A percentile compares a stretch with the other conserved stretches of the same genome.
These are phyloP conservation scores for Rhorus exstirpatorius DNA, from an alignment of 2,888 invertebrate genomes.

Conservation along the genomic window DNA sequence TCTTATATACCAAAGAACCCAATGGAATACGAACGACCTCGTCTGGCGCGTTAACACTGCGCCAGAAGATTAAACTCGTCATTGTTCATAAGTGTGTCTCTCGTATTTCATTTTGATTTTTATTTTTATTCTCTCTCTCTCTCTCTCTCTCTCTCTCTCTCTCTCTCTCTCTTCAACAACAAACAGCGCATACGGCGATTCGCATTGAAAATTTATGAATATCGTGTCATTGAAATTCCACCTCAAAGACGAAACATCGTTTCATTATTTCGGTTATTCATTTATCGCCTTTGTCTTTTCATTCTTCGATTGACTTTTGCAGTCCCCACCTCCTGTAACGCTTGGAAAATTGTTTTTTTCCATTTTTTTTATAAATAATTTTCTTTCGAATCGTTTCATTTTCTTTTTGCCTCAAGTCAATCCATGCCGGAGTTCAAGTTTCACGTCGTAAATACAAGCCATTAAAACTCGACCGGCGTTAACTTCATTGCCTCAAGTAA, in stretches of 20 bases:
- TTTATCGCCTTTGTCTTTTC: too few relatives aligned
- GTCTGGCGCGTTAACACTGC: slow-evolving; percentile 58
- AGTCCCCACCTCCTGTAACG: too few relatives aligned
- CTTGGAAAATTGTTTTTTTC: too few relatives aligned
- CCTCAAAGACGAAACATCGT: too few relatives aligned
- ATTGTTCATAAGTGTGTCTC: slow-evolving; percentile 38
- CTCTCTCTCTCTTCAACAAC: not conserved
- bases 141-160: not conserved
- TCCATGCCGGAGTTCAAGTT: not conserved
- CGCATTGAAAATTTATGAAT: slow-evolving; percentile 18
- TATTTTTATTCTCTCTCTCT: slow-evolving; percentile 32
- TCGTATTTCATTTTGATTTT: slow-evolving; percentile 31
- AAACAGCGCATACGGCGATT: not conserved
- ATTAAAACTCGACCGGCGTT: too few relatives aligned
- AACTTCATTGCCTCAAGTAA: too few relatives aligned
- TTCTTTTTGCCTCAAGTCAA: too few relatives aligned
- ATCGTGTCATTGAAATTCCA: too few relatives aligned
- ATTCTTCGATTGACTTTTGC: too few relatives aligned
- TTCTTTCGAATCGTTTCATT: too few relatives aligned
- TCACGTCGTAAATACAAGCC: not conserved
- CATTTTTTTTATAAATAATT: too few relatives aligned
- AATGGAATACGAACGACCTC: slow-evolving; percentile 64
- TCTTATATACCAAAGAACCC: slow-evolving; percentile 28
- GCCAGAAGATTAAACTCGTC: slow-evolving; percentile 49
- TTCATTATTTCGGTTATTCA: too few relatives aligned